Conservation (phyloP, 2,888 invertebrate species). For the Andrena bucephala region DNA sequence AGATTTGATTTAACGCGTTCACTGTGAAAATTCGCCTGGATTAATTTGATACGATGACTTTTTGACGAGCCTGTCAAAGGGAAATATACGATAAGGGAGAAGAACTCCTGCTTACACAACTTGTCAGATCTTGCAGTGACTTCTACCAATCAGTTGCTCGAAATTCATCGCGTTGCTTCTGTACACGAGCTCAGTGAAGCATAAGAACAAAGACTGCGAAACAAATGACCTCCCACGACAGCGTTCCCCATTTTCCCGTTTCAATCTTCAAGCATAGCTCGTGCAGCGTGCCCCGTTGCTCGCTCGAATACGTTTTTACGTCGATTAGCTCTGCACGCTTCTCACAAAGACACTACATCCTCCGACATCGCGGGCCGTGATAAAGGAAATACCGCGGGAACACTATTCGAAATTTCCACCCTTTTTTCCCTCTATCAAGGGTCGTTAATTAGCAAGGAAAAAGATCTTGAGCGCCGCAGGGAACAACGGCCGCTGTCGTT, state of each 20-base stretch:
- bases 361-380: not conserved
- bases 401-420: not conserved
- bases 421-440: conserved; percentile 3
- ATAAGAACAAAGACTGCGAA: not conserved
- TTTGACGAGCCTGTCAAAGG: too few species aligned
- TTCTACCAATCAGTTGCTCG: not conserved
- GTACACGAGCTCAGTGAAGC: not conserved
- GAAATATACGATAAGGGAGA: too few species aligned
- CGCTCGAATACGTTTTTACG: conserved; percentile 18
- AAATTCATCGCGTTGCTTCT: not conserved
- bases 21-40: too few species aligned
- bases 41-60: too few species aligned
- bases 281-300: not conserved
- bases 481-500: not conserved
- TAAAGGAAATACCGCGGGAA: not conserved
- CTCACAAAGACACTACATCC: not conserved
- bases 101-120: too few species aligned
- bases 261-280: conserved; percentile 15
- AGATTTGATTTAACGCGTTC: too few species aligned
- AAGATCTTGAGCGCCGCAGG: not conserved
- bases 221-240: conserved; percentile 10
- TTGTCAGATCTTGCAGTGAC: not conserved
- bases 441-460: conserved; percentile 35
- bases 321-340: conserved; percentile 9
- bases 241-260: conserved; percentile 1